phyloP scores from a whole-genome alignment of 2,888 invertebrate species.

The Arge pagana region DNA sequence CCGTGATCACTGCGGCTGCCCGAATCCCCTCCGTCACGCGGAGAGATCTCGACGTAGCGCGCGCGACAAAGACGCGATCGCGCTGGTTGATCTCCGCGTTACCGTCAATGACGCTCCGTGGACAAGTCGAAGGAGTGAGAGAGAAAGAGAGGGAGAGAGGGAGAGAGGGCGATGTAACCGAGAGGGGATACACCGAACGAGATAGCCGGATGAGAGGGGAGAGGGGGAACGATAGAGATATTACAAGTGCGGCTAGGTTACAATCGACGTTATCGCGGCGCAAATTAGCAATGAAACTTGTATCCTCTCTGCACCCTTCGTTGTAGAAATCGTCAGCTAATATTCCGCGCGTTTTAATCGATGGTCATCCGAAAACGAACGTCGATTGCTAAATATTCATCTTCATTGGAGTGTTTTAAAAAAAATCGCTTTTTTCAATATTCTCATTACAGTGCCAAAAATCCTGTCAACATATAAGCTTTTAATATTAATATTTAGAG shows the following conservation, averaged over 20 bases:
- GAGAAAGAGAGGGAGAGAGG: not conserved
- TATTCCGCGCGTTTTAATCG: too few relatives aligned
- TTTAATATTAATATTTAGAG: too few relatives aligned
- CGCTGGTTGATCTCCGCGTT: conserved; percentile 34
- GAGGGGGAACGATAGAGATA: not conserved
- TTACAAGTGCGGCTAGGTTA: conserved; percentile 26
- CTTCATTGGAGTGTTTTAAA: too few relatives aligned
- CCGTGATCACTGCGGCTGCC: conserved; percentile 3
- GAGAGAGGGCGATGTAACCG: conserved; percentile 1
- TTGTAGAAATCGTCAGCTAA: too few relatives aligned
- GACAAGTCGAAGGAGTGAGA: not conserved
- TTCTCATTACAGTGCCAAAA: too few relatives aligned
- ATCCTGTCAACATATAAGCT: too few relatives aligned
- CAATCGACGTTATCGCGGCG: conserved; percentile 31
- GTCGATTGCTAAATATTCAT: too few relatives aligned
- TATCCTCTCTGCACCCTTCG: too few relatives aligned
- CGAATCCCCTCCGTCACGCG: conserved; percentile 2
- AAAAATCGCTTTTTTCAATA: too few relatives aligned
- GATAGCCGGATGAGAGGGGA: not conserved
- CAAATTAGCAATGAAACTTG: conserved; percentile 28
- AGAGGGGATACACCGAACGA: not conserved
- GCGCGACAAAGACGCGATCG: too few relatives aligned
- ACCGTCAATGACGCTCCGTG: not conserved
- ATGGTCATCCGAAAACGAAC: too few relatives aligned
- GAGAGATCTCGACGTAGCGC: too few relatives aligned